Evolutionary conservation across 2,888 invertebrate species (phyloP).

Genomic region (Ectemnius continuus): DNA sequence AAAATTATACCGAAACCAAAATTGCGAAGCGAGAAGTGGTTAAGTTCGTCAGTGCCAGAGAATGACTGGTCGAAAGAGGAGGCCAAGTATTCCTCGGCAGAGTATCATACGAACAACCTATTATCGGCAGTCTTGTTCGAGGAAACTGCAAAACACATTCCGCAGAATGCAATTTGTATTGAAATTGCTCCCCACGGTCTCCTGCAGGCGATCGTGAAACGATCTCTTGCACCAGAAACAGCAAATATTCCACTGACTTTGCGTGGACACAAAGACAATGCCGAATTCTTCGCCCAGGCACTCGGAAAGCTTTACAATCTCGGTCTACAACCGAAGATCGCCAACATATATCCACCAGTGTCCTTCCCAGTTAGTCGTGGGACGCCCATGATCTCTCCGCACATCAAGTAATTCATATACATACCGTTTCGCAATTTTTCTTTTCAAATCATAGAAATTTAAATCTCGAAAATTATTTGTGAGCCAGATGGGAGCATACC

Average conservation of each 20-base stretch:
- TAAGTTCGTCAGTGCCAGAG: slow-evolving; percentile 90
- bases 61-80: slow-evolving; percentile 84
- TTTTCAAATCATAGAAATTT: too few relatives aligned
- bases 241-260: slow-evolving; percentile 88
- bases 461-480: neutral
- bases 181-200: slow-evolving; percentile 95
- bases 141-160: slow-evolving; percentile 89
- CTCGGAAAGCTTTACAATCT: slow-evolving; percentile 86
- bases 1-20: slow-evolving; percentile 84
- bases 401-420: slow-evolving; percentile 80
- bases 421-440: too few relatives aligned
- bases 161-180: slow-evolving; percentile 89
- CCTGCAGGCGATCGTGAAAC: slow-evolving; percentile 90
- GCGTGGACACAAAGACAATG: slow-evolving; percentile 83
- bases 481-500: slow-evolving; percentile 89
- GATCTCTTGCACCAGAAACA: slow-evolving; percentile 86
- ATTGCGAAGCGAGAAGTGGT: slow-evolving; percentile 87
- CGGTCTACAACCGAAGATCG: slow-evolving; percentile 87
- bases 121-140: slow-evolving; percentile 86
- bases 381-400: slow-evolving; percentile 90
- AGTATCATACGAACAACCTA: slow-evolving; percentile 93
- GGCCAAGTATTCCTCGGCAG: slow-evolving; percentile 86
- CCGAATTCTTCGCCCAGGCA: slow-evolving; percentile 81
- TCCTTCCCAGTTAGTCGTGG: slow-evolving; percentile 91
- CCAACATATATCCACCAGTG: slow-evolving; percentile 87